phyloP scores from a whole-genome alignment of 2,888 invertebrate species.

The Rhagium mordax region DNA sequence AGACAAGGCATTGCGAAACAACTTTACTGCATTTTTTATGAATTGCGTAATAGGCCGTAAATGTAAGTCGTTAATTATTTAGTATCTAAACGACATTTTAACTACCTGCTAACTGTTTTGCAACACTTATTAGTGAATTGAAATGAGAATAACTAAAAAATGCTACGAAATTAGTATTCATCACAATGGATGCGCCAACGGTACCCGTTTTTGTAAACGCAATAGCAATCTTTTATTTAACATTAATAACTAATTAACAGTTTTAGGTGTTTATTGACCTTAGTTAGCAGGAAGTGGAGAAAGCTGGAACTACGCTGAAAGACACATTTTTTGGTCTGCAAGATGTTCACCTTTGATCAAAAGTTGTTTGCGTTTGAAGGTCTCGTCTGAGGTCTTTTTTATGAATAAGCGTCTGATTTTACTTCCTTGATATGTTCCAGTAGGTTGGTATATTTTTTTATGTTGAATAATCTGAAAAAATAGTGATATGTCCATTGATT shows the following conservation, averaged over 20 bases:
- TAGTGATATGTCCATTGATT: no score
- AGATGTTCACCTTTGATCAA: no score
- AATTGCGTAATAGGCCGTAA: neutral
- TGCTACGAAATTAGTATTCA: neutral
- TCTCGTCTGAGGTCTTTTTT: no score
- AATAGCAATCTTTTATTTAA: neutral
- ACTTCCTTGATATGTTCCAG: no score
- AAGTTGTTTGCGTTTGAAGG: no score
- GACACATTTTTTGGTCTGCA: no score
- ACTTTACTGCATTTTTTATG: neutral
- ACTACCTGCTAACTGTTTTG: constrained; percentile 5
- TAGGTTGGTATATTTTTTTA: no score
- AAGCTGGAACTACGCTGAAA: neutral
- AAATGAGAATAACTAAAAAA: neutral
- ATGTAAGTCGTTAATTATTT: neutral
- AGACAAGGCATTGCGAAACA: neutral
- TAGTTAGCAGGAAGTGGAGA: neutral
- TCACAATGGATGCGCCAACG: constrained; percentile 4
- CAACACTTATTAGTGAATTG: neutral
- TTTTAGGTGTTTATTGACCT: neutral
- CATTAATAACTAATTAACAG: neutral
- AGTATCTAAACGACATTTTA: neutral
- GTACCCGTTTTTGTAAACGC: neutral
- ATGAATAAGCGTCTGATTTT: no score
- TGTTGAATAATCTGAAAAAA: no score